Evolutionary conservation across 2,797 vertebrate species (phyloP), one percentile per base, ranked within the genome.

Genomic region (Sebastes steindachneri): DNA sequence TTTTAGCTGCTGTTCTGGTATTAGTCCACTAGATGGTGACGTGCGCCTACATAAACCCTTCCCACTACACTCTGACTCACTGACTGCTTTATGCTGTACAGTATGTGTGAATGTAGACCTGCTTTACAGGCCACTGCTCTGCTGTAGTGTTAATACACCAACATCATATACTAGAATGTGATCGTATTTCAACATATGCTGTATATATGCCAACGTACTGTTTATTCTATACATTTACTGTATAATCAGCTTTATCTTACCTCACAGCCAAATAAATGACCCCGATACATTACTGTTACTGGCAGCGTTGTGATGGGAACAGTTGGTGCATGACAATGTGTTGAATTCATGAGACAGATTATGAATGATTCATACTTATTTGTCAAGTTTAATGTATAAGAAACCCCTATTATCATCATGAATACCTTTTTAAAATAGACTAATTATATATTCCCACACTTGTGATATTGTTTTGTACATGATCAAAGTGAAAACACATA

Each of bases 21-120:
- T 58, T 1, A 1, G 1, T 55, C 90, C 90, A 76, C 75, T 84
- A 85, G 90, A 73, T 86, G 90, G 69, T 31, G 12, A 1, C 35
- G 5, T 82, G 31, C 5, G 0, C 25, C 73, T 0, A 62, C 48
- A 59, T 57, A 80, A 73, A 4, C 25, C 5, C 5, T 6, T 4
- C 17, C 12, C 1, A 35, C 28, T 0, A 4, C 53, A 4, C 45
- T 0, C 11, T 48, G 33, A 17, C 8, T 19, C 68, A 4, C 11
- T 37, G 45, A 17, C 45, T 21, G 19, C 1, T 65, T 14, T 26
- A 1, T 10, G 37, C 33, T 29, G 5, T 14, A 3, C 10, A 19
- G 35, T 17, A 2, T 11, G 33, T 35, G 58, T 35, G 53, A 53
- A 29, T 14, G 12, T 63, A 4, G 14, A 62, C 6, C 51, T 73